Conservation (phyloP, 2,797 vertebrate genomes). For the Cheirogaleus major region DNA sequence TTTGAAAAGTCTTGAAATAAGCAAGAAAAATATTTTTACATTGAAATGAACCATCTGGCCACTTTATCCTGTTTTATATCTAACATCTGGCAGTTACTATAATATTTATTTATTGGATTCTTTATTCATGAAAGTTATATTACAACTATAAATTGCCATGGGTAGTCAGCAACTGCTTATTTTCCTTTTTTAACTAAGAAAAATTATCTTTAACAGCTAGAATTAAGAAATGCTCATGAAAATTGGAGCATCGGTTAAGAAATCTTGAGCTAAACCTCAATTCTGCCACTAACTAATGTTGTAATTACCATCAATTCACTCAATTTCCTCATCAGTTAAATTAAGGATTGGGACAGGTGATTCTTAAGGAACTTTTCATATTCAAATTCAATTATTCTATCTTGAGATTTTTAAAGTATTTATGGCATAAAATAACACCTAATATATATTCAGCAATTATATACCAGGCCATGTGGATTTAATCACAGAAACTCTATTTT, state of each 20-base stretch:
- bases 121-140: conserved; percentile 55
- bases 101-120: conserved; percentile 57
- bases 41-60: conserved; percentile 54
- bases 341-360: not conserved
- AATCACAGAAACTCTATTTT: not conserved
- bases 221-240: conserved; percentile 2
- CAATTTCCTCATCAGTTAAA: conserved; percentile 23
- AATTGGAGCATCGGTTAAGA: not conserved
- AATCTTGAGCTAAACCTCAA: conserved; percentile 16
- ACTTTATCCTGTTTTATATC: conserved; percentile 46
- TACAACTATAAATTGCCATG: conserved; percentile 35
- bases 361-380: not conserved
- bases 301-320: not conserved
- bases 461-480: not conserved
- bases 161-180: conserved; percentile 23
- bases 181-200: conserved; percentile 15
- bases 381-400: conserved; percentile 20
- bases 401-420: not conserved
- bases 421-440: conserved; percentile 25
- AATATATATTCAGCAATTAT: conserved; percentile 19
- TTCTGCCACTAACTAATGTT: not conserved
- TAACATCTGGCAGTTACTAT: conserved; percentile 49
- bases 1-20: conserved; percentile 51
- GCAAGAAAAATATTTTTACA: conserved; percentile 67
- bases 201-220: not conserved